Base-by-base conservation (phyloP, 1,140 invertebrate genomes). In the Brachionus rotundiformis region DNA sequence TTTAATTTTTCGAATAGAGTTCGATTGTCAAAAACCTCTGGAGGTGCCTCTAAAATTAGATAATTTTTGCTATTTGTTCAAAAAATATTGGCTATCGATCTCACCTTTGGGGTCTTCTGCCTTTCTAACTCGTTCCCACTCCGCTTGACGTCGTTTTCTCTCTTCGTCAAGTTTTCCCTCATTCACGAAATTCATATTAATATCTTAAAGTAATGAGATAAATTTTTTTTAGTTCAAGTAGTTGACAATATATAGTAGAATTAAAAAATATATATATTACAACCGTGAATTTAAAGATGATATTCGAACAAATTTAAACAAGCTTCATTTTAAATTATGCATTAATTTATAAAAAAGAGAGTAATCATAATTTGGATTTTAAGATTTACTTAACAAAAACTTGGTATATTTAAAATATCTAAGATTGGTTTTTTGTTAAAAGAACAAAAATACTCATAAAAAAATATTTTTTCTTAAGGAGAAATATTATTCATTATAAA, bases 61-160 rank as follows among this genome's bases (percentile, higher is more conserved):
- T 8, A 47, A 27, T 8, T 16, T 13, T 63, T 49, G n/a, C 0
- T 63, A n/a, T 7, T 13, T 44, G 1, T 63, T 61, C 25, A 10
- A 33, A 36, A 71, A 82, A 36, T 80, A 19, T n/a, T n/a, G 16
- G 59, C 29, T 11, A n/a, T n/a, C 61, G 19, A 23, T 23, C 11
- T 1, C 27, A 75, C 81, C 81, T 23, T 71, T 59, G 4, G 81
- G 81, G 31, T 82, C 81, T 65, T 68, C n/a, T 5, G 25, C 2
- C 6, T 44, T 71, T 33, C 81, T 47, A 6, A 82, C 81, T 49
- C 63, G 36, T 39, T 82, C 81, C 81, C 81, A 82, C 47, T 82
- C 81, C 2, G 65, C 65, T 82, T 82, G 81, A 61, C 81, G 27
- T 71, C 65, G 23, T 39, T 73, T 63, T 27, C 63, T 27, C 49